These are phyloP conservation scores for Brachypodius melanocephalos DNA, from an alignment of 2,113 vertebrate species.

Conservation along the genomic window DNA sequence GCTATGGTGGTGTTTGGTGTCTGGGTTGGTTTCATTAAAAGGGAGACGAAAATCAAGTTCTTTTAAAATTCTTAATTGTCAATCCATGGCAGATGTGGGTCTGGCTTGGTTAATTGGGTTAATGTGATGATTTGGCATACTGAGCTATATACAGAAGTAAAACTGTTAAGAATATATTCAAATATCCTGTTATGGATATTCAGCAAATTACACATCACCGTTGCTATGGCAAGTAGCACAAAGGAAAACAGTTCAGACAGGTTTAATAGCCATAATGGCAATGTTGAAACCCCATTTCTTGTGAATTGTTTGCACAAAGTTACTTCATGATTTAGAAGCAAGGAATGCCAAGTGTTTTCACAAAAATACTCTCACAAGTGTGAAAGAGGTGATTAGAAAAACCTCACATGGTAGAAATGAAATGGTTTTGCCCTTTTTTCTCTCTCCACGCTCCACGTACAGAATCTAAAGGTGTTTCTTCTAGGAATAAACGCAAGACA, in stretches of 20 bases:
- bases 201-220: background rate
- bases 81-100: background rate
- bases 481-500: background rate
- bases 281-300: background rate
- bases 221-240: constrained; percentile 4
- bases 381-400: background rate
- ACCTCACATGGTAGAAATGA: background rate
- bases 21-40: background rate
- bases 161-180: background rate
- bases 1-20: background rate
- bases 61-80: background rate
- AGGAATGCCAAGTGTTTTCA: constrained; percentile 19
- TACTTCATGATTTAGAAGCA: constrained; percentile 3
- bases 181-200: background rate
- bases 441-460: background rate
- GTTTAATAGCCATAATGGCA: background rate
- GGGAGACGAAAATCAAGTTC: background rate
- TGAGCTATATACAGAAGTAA: background rate
- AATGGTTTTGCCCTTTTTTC: constrained; percentile 23
- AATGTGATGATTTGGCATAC: background rate
- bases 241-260: background rate
- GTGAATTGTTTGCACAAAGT: background rate
- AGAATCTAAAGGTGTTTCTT: background rate
- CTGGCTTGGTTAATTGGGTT: constrained; percentile 28
- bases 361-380: background rate